Evolutionary conservation across 2,797 vertebrate species (phyloP).

Genomic region (Lutjanus campechanus): DNA sequence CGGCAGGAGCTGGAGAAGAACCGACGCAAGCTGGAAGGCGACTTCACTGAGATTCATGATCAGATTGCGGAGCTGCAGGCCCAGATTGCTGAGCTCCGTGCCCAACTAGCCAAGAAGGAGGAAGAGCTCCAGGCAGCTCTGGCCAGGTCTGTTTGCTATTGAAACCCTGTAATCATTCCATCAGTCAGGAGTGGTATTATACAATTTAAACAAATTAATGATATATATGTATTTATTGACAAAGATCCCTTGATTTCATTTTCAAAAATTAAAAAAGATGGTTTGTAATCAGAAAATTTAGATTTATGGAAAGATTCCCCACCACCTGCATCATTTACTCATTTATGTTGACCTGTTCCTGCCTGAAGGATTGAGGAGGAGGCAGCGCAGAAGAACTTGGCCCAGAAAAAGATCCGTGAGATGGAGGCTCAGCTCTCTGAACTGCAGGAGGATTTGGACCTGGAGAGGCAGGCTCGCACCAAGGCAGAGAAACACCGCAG

Average conservation of each 20-base stretch:
- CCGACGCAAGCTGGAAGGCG: constrained; percentile 95
- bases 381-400: constrained; percentile 94
- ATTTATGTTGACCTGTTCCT: background rate
- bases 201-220: background rate
- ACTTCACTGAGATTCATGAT: constrained; percentile 92
- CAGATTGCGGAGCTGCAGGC: constrained; percentile 97
- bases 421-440: constrained; percentile 96
- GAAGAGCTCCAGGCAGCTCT: constrained; percentile 96
- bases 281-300: no score
- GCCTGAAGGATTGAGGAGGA: constrained; percentile 94
- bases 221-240: no score
- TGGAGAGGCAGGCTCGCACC: constrained; percentile 90
- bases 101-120: constrained; percentile 97
- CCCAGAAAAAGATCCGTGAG: constrained; percentile 97
- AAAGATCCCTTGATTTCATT: no score
- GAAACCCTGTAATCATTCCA: background rate
- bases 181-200: background rate
- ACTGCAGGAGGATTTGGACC: constrained; percentile 97
- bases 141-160: constrained; percentile 87
- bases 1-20: constrained; percentile 98
- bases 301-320: no score
- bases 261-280: no score
- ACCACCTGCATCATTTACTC: background rate
- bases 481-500: constrained; percentile 98
- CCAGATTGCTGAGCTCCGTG: constrained; percentile 96